These are phyloP conservation scores for Sebastes elongatus DNA, from an alignment of 2,797 vertebrate genomes.

Conservation along the genomic window DNA sequence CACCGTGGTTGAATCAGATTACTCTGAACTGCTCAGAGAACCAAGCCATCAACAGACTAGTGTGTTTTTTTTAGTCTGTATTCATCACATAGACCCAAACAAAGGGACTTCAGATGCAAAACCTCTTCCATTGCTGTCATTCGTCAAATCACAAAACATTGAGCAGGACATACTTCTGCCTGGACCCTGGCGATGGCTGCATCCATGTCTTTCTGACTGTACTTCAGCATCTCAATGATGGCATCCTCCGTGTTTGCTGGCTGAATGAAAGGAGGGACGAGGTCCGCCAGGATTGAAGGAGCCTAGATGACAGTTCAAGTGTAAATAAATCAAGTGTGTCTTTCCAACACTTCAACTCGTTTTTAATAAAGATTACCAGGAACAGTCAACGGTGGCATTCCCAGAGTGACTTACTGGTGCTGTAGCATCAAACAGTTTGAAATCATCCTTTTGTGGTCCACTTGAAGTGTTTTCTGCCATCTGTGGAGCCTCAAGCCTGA, in stretches of 20 bases:
- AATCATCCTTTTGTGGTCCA: constrained; percentile 62
- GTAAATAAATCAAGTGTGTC: constrained; percentile 32
- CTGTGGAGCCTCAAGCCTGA: constrained; percentile 63
- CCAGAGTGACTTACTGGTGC: constrained; percentile 76
- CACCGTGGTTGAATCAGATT: not conserved
- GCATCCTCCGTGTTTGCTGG: constrained; percentile 74
- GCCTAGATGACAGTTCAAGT: constrained; percentile 37
- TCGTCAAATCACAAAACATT: not conserved
- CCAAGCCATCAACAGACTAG: no score
- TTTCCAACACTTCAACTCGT: not conserved
- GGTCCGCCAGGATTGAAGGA: constrained; percentile 47
- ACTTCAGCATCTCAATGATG: constrained; percentile 91
- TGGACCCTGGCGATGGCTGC: constrained; percentile 79
- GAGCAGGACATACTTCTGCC: constrained; percentile 71
- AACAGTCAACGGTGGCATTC: not conserved
- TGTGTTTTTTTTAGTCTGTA: not conserved
- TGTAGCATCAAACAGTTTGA: constrained; percentile 80
- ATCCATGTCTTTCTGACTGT: constrained; percentile 94
- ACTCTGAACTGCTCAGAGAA: not conserved
- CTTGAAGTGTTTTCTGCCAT: constrained; percentile 36
- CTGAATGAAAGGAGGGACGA: constrained; percentile 60
- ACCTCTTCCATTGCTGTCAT: not conserved
- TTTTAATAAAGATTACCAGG: not conserved
- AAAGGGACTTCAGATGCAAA: not conserved
- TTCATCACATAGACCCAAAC: not conserved